A percentile compares a stretch with the other conserved stretches of the same genome.
Evolutionary conservation across 2,797 vertebrate species (phyloP).

Genomic region (Prunella strophiata): DNA sequence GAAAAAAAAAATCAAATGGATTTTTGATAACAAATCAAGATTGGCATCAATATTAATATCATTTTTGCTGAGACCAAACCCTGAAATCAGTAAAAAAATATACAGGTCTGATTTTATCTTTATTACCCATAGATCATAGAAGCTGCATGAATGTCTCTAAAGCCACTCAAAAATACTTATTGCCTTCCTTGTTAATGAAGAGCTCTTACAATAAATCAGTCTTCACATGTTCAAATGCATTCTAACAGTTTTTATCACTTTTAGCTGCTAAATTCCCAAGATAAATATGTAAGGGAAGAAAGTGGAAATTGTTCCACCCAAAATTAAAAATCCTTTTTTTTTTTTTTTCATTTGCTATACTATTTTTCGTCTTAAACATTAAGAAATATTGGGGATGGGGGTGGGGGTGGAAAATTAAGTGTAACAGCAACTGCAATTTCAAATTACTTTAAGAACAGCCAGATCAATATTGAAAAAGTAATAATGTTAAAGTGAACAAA

Average conservation of each 20-base stretch:
- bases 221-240: not conserved
- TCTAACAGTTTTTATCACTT: not conserved
- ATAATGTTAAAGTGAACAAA: not conserved
- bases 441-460: not conserved
- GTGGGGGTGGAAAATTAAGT: rapidly evolving
- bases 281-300: not conserved
- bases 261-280: not conserved
- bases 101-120: not conserved
- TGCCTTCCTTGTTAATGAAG: not conserved
- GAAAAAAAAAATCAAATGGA: not conserved
- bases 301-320: not conserved
- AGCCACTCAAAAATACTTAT: not conserved
- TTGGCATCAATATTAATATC: not conserved
- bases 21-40: not conserved
- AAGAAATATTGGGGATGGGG: not conserved
- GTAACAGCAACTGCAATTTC: not conserved
- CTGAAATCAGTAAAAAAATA: not conserved
- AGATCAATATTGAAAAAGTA: not conserved
- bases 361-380: not conserved
- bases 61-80: not conserved
- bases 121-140: not conserved
- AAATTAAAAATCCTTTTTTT: not conserved
- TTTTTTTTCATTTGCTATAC: not conserved
- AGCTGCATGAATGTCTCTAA: not conserved
- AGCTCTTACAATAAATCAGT: not conserved